A percentile compares a stretch with the other conserved stretches of the same genome.
Evolutionary conservation across 92 coral and sea anemone species (phyloP).

Genomic region (Metridium senile): DNA sequence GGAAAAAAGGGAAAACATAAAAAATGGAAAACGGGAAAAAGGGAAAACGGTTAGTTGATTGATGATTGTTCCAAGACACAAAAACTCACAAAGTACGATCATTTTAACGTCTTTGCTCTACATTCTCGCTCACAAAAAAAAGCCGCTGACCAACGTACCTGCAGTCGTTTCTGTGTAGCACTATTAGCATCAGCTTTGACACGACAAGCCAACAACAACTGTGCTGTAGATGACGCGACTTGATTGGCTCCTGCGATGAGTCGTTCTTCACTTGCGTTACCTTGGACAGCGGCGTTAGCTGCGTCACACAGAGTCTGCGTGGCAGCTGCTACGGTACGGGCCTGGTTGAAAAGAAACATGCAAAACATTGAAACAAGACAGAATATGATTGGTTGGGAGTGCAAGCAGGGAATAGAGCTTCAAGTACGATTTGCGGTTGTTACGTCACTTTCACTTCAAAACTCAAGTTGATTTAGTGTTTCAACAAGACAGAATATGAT

Average conservation of each 20-base stretch:
- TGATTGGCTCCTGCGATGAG: slow-evolving; percentile 91
- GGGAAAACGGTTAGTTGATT: too few species aligned
- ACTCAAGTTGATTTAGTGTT: too few species aligned
- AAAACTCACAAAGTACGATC: too few species aligned
- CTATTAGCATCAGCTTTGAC: slow-evolving; percentile 97
- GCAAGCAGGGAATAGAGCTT: too few species aligned
- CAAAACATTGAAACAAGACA: background rate
- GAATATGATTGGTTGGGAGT: background rate
- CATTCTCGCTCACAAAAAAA: background rate
- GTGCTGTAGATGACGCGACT: slow-evolving; percentile 98
- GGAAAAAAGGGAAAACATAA: too few species aligned
- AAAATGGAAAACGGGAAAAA: too few species aligned
- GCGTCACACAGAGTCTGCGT: slow-evolving; percentile 96
- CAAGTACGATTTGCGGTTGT: too few species aligned
- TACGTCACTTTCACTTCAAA: too few species aligned
- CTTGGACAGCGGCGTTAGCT: slow-evolving; percentile 98
- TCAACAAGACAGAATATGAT: background rate
- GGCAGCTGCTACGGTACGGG: slow-evolving; percentile 98
- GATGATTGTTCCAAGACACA: too few species aligned
- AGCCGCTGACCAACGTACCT: slow-evolving; percentile 51
- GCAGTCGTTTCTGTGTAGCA: slow-evolving; percentile 84
- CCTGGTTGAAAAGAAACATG: slow-evolving; percentile 45
- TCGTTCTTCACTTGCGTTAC: slow-evolving; percentile 94
- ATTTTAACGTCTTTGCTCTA: background rate
- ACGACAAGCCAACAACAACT: slow-evolving; percentile 89